Percentiles rank a stretch among this genome's conserved stretches.
Conservation (phyloP, 2,113 vertebrate genomes). For the Clinocottus analis region DNA sequence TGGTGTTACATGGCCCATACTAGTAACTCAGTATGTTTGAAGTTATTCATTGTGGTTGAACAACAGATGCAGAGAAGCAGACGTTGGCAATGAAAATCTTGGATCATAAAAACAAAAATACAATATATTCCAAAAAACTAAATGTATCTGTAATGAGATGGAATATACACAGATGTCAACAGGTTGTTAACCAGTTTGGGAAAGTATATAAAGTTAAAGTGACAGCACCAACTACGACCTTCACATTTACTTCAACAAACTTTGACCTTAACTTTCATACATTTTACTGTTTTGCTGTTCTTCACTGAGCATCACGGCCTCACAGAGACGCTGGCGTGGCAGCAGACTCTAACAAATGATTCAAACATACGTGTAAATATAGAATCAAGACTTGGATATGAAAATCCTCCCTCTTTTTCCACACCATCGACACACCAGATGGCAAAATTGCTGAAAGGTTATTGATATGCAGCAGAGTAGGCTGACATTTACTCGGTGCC, state of each 20-base stretch:
- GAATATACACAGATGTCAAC: no score
- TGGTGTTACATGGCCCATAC: no score
- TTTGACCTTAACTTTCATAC: neutral
- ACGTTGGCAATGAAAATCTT: no score
- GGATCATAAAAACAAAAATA: neutral
- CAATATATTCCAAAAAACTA: neutral
- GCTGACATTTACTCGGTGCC: conserved; percentile 60
- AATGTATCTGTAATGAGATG: neutral
- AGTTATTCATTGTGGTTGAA: no score
- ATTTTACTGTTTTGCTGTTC: neutral
- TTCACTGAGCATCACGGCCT: neutral
- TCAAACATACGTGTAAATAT: neutral
- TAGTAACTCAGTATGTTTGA: no score
- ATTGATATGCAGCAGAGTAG: conserved; percentile 59
- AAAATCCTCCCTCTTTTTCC: neutral
- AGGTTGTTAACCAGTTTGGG: no score
- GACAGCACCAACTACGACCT: neutral
- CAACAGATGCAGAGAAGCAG: no score
- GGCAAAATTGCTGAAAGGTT: conserved; percentile 42
- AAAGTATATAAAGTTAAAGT: neutral
- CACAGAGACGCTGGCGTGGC: neutral
- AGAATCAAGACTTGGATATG: neutral
- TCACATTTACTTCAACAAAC: neutral
- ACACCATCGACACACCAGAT: neutral
- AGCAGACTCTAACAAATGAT: neutral